phyloP scores from a whole-genome alignment of 1,140 invertebrate species.

The Antheraea mylitta region DNA sequence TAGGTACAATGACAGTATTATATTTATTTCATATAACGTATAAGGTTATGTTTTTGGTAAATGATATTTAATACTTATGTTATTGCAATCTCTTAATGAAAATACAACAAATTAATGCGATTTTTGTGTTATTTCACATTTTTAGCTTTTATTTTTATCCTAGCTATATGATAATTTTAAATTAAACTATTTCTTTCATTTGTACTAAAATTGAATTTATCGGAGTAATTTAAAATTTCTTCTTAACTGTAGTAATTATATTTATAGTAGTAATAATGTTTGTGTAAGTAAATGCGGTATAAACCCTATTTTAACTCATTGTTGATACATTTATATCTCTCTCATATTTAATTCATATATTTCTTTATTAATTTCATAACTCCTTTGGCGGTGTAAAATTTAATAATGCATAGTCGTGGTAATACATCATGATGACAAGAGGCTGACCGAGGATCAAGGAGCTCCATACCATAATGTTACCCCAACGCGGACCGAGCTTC shows the following conservation, averaged over 20 bases:
- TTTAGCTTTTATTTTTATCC: not conserved
- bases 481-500: slow-evolving; percentile 85
- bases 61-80: not conserved
- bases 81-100: no score
- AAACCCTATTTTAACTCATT: no score
- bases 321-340: not conserved
- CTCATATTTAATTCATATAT: not conserved
- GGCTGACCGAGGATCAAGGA: slow-evolving; percentile 97
- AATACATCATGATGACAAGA: slow-evolving; percentile 99
- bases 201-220: not conserved
- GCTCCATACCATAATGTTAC: slow-evolving; percentile 93
- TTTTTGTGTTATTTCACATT: no score
- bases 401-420: slow-evolving; percentile 96
- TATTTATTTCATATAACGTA: not conserved
- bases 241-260: not conserved
- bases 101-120: no score
- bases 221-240: not conserved
- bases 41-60: not conserved
- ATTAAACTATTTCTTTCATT: not conserved
- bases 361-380: not conserved
- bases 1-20: not conserved
- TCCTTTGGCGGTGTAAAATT: slow-evolving; percentile 78
- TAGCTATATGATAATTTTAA: not conserved
- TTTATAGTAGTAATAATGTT: not conserved
- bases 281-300: no score